These are phyloP conservation scores for Harpegnathos saltator DNA, from an alignment of 1,140 invertebrate species.

Conservation along the genomic window DNA sequence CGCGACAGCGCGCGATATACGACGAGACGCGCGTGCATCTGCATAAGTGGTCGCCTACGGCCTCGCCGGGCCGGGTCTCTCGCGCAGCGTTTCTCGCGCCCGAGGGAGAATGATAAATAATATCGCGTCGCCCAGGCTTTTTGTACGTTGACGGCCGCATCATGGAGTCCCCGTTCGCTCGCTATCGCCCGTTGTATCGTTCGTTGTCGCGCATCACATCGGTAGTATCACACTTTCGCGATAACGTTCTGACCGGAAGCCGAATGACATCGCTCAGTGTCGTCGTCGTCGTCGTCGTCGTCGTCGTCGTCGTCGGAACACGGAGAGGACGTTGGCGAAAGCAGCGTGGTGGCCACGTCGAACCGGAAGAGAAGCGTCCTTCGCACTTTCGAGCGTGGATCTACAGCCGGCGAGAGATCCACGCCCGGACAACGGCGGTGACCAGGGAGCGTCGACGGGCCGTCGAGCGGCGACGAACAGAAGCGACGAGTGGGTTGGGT, in stretches of 20 bases:
- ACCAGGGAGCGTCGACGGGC: not conserved
- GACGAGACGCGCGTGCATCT: not conserved
- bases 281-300: too few relatives aligned
- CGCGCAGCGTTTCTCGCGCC: not conserved
- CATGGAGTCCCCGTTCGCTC: too few relatives aligned
- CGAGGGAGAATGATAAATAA: constrained; percentile 9
- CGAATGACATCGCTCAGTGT: too few relatives aligned
- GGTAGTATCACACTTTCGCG: not conserved
- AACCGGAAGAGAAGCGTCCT: constrained; percentile 29
- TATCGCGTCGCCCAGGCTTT: not conserved
- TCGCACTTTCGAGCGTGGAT: constrained; percentile 55
- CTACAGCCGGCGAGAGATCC: constrained; percentile 16
- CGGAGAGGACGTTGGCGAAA: too few relatives aligned
- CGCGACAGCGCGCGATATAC: not conserved
- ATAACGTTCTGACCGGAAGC: not conserved
- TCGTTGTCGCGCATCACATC: too few relatives aligned
- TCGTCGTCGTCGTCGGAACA: too few relatives aligned
- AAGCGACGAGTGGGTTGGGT: constrained; percentile 53
- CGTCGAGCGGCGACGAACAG: constrained; percentile 21
- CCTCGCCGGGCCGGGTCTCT: not conserved
- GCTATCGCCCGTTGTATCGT: too few relatives aligned
- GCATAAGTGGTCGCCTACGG: constrained; percentile 1
- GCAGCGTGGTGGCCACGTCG: too few relatives aligned
- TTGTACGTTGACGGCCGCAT: too few relatives aligned
- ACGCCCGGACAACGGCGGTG: constrained; percentile 14